Evolutionary conservation across 2,113 vertebrate species (phyloP), one percentile per base, ranked within the genome.

Genomic region (Eulemur rufifrons): DNA sequence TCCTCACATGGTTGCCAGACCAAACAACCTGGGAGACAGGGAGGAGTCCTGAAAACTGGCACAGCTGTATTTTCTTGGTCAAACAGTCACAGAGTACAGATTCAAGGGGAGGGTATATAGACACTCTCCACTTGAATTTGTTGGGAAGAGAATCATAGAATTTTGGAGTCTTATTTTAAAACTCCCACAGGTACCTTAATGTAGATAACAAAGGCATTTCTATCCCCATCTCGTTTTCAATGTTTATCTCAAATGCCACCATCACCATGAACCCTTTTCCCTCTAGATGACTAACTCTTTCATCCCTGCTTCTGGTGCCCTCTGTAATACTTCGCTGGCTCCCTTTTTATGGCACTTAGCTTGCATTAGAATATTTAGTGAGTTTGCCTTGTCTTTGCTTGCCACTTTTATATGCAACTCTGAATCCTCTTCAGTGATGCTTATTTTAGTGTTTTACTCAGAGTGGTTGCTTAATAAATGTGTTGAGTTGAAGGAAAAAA

Each of bases 311-410:
- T 90, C 56, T 86, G 63, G 59, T 50, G 42, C 74, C n/a, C 59
- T 93, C 7, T 45, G 4, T 54, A 14, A 42, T 83, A 71, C 32
- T 81, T 95, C 78, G 27, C 71, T 91, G 69, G 61, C 76, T 94
- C 61, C 17, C 73, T 87, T 93, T 91, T 54, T 71, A 54, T 87
- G 68, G 32, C 50, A 78, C 18, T 90, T 90, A 82, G 23, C 39
- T 86, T 89, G n/a, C 34, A 47, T 91, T 86, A 63, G 6, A 56
- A 14, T 76, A 29, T 68, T 85, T 80, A 77, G 25, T 92, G 87
- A 86, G 64, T 73, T 95, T 96, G 34, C 93, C 23, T 92, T 89
- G 85, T 66, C 27, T 73, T 93, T 93, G 27, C 73, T 89, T 93
- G 20, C 23, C 39, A 81, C 56, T 25, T 80, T 37, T 86, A 4